phyloP scores from a whole-genome alignment of 2,797 vertebrate species.

The Hafferia zeledoni region DNA sequence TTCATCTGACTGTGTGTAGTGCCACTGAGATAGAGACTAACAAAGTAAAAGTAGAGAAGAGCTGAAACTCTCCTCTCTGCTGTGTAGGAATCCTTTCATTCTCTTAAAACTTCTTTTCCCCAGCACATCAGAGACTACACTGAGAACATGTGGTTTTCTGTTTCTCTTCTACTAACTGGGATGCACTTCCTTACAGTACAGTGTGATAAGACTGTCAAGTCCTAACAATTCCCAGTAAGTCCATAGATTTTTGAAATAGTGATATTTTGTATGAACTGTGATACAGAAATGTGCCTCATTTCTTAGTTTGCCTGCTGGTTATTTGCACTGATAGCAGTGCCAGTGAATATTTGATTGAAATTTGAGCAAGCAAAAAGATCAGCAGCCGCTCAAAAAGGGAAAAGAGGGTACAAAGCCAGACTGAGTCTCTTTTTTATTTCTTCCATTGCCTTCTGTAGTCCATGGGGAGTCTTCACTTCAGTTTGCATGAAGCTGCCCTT shows the following conservation, averaged over 20 bases:
- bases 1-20: background rate
- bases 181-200: background rate
- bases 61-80: background rate
- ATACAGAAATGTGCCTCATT: background rate
- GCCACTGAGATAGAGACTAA: background rate
- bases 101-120: background rate
- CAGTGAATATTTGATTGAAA: background rate
- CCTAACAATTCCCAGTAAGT: background rate
- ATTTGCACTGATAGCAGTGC: background rate
- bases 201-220: background rate
- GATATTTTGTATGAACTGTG: background rate
- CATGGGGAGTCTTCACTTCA: background rate
- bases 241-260: background rate
- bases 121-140: background rate
- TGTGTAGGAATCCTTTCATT: background rate
- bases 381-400: background rate
- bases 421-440: background rate
- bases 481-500: background rate
- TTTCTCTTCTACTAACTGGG: background rate
- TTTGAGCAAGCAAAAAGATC: background rate
- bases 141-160: background rate
- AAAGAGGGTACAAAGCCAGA: background rate
- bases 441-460: background rate
- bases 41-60: background rate
- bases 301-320: background rate